Evolutionary conservation across 2,888 invertebrate species (phyloP), one percentile per base, ranked within the genome.

Genomic region (Synergus laeviventris): DNA sequence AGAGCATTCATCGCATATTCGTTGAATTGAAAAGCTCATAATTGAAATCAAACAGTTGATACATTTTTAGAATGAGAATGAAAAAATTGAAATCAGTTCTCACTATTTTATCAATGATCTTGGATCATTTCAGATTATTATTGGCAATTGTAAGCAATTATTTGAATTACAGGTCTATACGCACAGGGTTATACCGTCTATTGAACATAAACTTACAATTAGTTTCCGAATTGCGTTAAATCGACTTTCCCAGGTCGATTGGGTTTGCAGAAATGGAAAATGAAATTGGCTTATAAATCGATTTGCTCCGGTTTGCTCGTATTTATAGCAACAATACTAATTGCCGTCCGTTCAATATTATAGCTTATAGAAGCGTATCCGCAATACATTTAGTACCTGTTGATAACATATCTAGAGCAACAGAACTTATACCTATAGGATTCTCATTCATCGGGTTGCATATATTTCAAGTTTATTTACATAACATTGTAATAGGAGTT

Each of bases 401-500:
- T 56, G 56, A 38, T 73, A 73, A 74, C 62, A 56, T 73, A 74
- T 74, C 73, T 61, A 73, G 73, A 76, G 56, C 76, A 62, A 39
- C 42, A 12, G 24, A 54, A 62, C 24, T 75, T 74, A 74, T 70
- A n/a, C n/a, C 70, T 78, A 74, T 74, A 70, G n/a, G 36, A 61
- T 7, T 16, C n/a, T 16, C 61, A 59, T 31, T 54, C 76, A 74
- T 11, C 24, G 59, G 49, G 36, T 38, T 62, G 38, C 38, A 62
- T 62, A 62, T 62, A 73, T 75, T 76, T 78, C 73, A 73, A 75
- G 82, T 85, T 86, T 86, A 87, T 87, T 87, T 86, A 83, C 82
- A 85, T 86, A 83, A 80, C 84, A 87, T 86, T 87, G 86, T 86
- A 79, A 85, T 84, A 78, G 76, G 86, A 86, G 87, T 87, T 87